Conservation (phyloP, 2,888 invertebrate species). For the Coenonympha arcania region DNA sequence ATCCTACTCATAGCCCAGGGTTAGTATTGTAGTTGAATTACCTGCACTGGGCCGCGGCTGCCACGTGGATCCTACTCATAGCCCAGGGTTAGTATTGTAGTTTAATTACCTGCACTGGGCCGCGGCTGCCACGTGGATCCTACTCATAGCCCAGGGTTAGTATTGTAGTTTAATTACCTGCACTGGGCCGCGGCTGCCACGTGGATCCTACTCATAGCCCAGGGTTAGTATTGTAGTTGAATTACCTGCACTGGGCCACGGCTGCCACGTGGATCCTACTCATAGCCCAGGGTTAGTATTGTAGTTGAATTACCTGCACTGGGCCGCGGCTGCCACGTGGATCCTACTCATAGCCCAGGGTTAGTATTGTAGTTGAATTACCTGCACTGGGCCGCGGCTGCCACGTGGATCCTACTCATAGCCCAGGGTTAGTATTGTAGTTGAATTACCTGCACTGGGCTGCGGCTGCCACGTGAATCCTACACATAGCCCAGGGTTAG, state of each 20-base stretch:
- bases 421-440: slow-evolving; percentile 88
- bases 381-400: slow-evolving; percentile 92
- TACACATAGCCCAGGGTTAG: slow-evolving; percentile 89
- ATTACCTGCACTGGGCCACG: slow-evolving; percentile 94
- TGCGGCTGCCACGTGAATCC: slow-evolving; percentile 90
- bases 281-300: slow-evolving; percentile 88
- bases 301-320: slow-evolving; percentile 93
- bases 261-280: slow-evolving; percentile 91
- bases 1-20: slow-evolving; percentile 90
- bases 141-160: slow-evolving; percentile 89
- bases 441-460: slow-evolving; percentile 95
- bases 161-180: too few relatives aligned
- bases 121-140: slow-evolving; percentile 90
- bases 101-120: slow-evolving; percentile 95
- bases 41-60: slow-evolving; percentile 92
- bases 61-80: slow-evolving; percentile 91
- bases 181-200: slow-evolving; percentile 94
- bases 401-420: slow-evolving; percentile 91
- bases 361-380: too few relatives aligned
- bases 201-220: slow-evolving; percentile 89
- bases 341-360: slow-evolving; percentile 90
- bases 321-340: slow-evolving; percentile 94
- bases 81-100: slow-evolving; percentile 88
- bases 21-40: too few relatives aligned
- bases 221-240: too few relatives aligned